phyloP scores from a whole-genome alignment of 2,797 vertebrate species.

The Lutjanus argentimaculatus region DNA sequence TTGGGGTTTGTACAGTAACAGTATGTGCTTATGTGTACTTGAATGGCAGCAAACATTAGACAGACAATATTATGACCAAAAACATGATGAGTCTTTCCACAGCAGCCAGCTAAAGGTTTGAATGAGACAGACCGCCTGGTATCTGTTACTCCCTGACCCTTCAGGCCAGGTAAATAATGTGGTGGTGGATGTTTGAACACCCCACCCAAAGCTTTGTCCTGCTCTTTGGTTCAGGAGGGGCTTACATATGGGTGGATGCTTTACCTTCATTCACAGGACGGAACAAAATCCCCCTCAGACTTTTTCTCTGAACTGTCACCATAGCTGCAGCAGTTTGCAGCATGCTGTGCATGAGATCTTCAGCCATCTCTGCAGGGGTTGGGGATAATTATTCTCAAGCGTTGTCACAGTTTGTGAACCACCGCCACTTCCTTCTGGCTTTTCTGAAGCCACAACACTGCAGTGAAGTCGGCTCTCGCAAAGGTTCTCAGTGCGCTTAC shows the following conservation, averaged over 20 bases:
- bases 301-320: background rate
- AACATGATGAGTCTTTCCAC: constrained; percentile 20
- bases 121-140: background rate
- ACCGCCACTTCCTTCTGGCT: constrained; percentile 16
- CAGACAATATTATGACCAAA: constrained; percentile 51
- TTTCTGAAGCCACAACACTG: constrained; percentile 30
- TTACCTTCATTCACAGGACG: background rate
- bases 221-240: constrained; percentile 18
- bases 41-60: constrained; percentile 7
- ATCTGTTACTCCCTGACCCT: constrained; percentile 28
- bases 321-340: constrained; percentile 16
- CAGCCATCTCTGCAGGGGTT: constrained; percentile 36
- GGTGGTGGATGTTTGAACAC: constrained; percentile 46
- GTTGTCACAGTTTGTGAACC: constrained; percentile 13
- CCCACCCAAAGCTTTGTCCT: constrained; percentile 60
- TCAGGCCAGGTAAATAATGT: constrained; percentile 19
- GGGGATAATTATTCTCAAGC: constrained; percentile 10
- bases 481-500: constrained; percentile 14
- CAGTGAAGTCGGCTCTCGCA: background rate
- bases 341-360: background rate
- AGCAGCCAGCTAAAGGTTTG: background rate
- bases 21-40: background rate
- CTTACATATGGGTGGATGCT: background rate
- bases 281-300: constrained; percentile 5
- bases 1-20: background rate